Evolutionary conservation across 2,888 invertebrate species (phyloP).

Genomic region (Eilema griseolum): DNA sequence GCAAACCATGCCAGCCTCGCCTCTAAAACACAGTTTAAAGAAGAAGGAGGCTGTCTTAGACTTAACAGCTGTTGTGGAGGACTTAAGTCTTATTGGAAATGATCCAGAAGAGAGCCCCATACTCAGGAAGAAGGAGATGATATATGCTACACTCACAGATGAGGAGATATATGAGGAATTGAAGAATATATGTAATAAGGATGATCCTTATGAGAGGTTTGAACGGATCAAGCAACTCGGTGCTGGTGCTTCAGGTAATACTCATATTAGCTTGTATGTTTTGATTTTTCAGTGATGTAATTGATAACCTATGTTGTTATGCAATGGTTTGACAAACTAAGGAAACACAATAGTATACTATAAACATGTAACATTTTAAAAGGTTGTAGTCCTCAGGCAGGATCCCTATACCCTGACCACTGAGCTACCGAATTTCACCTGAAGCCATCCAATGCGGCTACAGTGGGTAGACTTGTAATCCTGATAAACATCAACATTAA

Average conservation of each 20-base stretch:
- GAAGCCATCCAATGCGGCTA: too few relatives aligned
- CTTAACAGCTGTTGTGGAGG: slow-evolving; percentile 74
- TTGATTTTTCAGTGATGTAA: background rate
- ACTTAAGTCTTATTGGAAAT: slow-evolving; percentile 77
- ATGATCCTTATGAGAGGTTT: slow-evolving; percentile 94
- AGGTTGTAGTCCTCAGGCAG: too few relatives aligned
- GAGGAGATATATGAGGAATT: slow-evolving; percentile 93
- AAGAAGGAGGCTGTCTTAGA: slow-evolving; percentile 77
- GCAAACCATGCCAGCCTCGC: slow-evolving; percentile 87
- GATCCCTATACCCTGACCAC: too few relatives aligned
- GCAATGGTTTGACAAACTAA: background rate
- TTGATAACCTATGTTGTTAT: background rate
- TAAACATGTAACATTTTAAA: background rate
- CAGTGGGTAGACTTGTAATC: too few relatives aligned
- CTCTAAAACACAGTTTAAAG: slow-evolving; percentile 75
- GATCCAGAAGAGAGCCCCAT: slow-evolving; percentile 87
- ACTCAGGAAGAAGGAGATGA: slow-evolving; percentile 87
- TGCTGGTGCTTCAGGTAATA: slow-evolving; percentile 92
- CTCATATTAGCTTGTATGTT: slow-evolving; percentile 1
- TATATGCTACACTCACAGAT: slow-evolving; percentile 88
- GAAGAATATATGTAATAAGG: slow-evolving; percentile 92
- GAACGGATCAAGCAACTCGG: slow-evolving; percentile 94
- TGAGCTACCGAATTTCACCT: too few relatives aligned
- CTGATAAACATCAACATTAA: background rate
- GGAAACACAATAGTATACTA: background rate